phyloP scores from a whole-genome alignment of 2,888 invertebrate genomes.

The Rhodophaea formosa region DNA sequence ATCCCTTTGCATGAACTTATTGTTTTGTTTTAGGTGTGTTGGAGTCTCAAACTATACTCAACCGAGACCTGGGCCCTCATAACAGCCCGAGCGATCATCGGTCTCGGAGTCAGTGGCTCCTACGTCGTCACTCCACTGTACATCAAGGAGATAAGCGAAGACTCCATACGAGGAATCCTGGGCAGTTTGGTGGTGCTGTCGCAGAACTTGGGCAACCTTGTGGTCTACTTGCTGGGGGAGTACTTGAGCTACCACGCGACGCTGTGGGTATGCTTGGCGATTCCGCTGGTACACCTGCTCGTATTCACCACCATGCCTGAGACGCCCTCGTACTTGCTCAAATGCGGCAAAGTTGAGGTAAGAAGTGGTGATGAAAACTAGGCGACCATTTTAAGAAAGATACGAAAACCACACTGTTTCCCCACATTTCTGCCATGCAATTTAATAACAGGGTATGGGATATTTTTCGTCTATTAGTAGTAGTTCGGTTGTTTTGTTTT shows the following conservation, averaged over 20 bases:
- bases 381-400: too few species aligned
- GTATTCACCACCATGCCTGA: slow-evolving; percentile 70
- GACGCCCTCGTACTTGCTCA: slow-evolving; percentile 68
- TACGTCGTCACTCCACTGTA: slow-evolving; percentile 73
- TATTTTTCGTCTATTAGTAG: too few species aligned
- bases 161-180: slow-evolving; percentile 64
- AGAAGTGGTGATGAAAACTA: slow-evolving; percentile 22
- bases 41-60: slow-evolving; percentile 67
- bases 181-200: slow-evolving; percentile 68
- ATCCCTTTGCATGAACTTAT: too few species aligned
- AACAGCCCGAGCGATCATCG: slow-evolving; percentile 64
- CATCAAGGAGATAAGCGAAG: slow-evolving; percentile 74
- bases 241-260: slow-evolving; percentile 64
- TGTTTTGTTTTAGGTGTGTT: slow-evolving; percentile 52
- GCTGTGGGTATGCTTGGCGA: slow-evolving; percentile 65
- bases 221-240: slow-evolving; percentile 66
- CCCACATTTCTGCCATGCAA: too few species aligned
- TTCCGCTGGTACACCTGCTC: slow-evolving; percentile 64
- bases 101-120: slow-evolving; percentile 65
- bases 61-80: slow-evolving; percentile 71
- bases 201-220: slow-evolving; percentile 66
- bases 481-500: too few species aligned
- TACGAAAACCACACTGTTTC: too few species aligned
- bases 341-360: slow-evolving; percentile 69
- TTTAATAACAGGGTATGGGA: too few species aligned